A percentile compares a stretch with the other conserved stretches of the same genome.
These are phyloP conservation scores for Leptinotarsa tumamoca DNA, from an alignment of 2,888 invertebrate species.

Conservation along the genomic window DNA sequence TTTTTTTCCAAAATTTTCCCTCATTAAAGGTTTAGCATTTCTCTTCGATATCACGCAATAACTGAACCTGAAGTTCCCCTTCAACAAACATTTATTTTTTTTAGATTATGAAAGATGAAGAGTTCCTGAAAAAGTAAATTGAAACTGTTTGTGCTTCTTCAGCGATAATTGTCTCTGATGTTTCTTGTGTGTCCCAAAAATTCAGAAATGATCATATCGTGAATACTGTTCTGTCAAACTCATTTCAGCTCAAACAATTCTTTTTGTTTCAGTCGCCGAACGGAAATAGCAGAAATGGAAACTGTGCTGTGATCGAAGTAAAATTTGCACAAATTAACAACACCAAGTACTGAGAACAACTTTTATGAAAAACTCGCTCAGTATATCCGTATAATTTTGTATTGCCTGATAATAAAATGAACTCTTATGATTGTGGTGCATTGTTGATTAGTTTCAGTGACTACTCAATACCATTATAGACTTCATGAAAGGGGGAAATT, in stretches of 20 bases:
- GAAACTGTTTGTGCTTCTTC: no score
- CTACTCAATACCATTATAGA: constrained; percentile 23
- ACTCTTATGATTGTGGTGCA: constrained; percentile 66
- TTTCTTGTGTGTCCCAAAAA: no score
- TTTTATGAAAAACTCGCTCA: constrained; percentile 30
- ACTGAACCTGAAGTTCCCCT: no score
- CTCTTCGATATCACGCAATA: no score
- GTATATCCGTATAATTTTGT: constrained; percentile 40
- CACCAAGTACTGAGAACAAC: constrained; percentile 43
- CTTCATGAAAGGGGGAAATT: neutral
- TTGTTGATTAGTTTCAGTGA: constrained; percentile 60
- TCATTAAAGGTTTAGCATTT: no score
- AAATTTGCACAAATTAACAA: constrained; percentile 43
- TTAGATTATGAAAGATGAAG: no score
- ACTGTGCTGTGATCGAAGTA: constrained; percentile 83
- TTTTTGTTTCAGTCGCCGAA: constrained; percentile 66
- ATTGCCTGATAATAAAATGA: constrained; percentile 53
- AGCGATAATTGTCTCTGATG: no score
- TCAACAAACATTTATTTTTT: no score
- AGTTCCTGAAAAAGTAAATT: no score
- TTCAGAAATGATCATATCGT: no score
- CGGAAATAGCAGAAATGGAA: constrained; percentile 90
- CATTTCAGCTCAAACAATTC: neutral
- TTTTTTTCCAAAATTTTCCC: no score
- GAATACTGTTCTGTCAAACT: neutral